phyloP scores from a whole-genome alignment of 2,888 invertebrate species.

The Ischnus inquisitorius region DNA sequence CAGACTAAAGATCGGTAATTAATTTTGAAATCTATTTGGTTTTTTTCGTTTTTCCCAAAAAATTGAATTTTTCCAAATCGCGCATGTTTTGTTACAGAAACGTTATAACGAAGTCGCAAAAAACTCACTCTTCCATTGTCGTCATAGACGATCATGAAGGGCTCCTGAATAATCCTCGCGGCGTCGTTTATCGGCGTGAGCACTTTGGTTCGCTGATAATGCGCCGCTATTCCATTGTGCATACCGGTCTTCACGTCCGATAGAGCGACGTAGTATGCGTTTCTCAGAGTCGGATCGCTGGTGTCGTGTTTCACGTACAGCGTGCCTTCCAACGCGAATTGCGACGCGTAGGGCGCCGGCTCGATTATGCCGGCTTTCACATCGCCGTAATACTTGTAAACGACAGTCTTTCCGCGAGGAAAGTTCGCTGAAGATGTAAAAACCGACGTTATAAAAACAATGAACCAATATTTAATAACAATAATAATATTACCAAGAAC shows the following conservation, averaged over 20 bases:
- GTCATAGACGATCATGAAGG: constrained; percentile 77
- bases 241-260: constrained; percentile 80
- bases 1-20: no score
- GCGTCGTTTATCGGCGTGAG: constrained; percentile 69
- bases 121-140: constrained; percentile 73
- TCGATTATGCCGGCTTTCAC: constrained; percentile 82
- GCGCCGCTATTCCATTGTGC: constrained; percentile 78
- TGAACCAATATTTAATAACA: neutral
- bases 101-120: no score
- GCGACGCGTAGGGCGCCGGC: constrained; percentile 80
- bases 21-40: no score
- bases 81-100: no score
- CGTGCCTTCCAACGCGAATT: constrained; percentile 81
- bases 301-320: constrained; percentile 79
- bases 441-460: neutral
- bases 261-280: constrained; percentile 79
- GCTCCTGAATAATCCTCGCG: constrained; percentile 73
- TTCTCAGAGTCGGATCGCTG: constrained; percentile 73
- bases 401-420: constrained; percentile 86
- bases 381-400: constrained; percentile 84
- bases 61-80: no score
- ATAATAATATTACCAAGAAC: neutral
- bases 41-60: no score
- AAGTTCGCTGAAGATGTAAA: constrained; percentile 68
- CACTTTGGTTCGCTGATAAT: constrained; percentile 61